Evolutionary conservation across 2,888 invertebrate species (phyloP).

Genomic region (Diloba caeruleocephala): DNA sequence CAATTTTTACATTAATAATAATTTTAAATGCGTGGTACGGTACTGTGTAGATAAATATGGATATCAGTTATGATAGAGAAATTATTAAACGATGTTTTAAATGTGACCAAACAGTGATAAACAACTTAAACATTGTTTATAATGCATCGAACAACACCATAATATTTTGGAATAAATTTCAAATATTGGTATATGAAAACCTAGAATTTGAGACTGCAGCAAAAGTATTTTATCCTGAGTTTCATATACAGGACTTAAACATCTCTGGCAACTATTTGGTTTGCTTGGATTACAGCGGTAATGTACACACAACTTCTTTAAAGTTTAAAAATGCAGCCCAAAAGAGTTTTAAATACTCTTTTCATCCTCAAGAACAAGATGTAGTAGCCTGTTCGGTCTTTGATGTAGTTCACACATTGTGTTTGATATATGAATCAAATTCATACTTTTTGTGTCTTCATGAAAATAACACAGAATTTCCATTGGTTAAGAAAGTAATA

Average conservation of each 20-base stretch:
- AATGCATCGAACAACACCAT: constrained; percentile 60
- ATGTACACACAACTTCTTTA: constrained; percentile 67
- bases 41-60: constrained; percentile 61
- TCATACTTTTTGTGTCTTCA: constrained; percentile 64
- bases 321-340: constrained; percentile 71
- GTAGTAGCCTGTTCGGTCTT: constrained; percentile 54
- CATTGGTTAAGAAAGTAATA: constrained; percentile 54
- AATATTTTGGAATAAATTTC: constrained; percentile 79
- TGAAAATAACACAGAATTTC: constrained; percentile 65
- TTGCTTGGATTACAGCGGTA: constrained; percentile 70
- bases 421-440: constrained; percentile 64
- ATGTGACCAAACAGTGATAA: constrained; percentile 58
- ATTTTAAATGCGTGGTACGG: no score
- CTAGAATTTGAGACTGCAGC: constrained; percentile 59
- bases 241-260: constrained; percentile 65
- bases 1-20: no score
- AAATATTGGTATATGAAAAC: constrained; percentile 76
- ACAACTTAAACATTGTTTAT: constrained; percentile 67
- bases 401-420: constrained; percentile 57
- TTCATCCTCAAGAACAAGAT: constrained; percentile 60
- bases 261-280: constrained; percentile 67
- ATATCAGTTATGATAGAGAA: constrained; percentile 39
- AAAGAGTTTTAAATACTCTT: constrained; percentile 65
- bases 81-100: constrained; percentile 64
- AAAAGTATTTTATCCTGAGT: constrained; percentile 67